Percentiles rank a stretch among this genome's conserved stretches.
Evolutionary conservation across 2,113 vertebrate genomes (phyloP).

Genomic region (Toxotes chatareus): DNA sequence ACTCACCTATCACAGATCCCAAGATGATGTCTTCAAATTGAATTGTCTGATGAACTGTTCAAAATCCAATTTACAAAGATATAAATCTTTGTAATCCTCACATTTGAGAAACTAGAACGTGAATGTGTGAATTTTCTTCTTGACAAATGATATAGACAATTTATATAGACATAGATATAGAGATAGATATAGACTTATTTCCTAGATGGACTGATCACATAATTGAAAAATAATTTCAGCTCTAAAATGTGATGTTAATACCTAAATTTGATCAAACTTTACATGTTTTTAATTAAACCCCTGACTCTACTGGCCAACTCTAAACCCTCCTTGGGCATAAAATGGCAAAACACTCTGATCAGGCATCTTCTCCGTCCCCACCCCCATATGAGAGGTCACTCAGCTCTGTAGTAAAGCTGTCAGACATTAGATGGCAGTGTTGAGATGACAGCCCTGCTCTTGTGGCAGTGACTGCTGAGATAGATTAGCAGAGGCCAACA

Average conservation of each 20-base stretch:
- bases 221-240: not conserved
- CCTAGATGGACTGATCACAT: not conserved
- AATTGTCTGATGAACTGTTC: not conserved
- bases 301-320: not conserved
- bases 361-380: not conserved
- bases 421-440: conserved; percentile 83
- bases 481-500: conserved; percentile 58
- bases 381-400: not conserved
- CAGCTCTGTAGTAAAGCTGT: conserved; percentile 63
- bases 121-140: not conserved
- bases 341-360: not conserved
- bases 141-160: not conserved
- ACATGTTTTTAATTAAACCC: not conserved
- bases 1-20: not conserved
- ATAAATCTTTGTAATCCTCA: not conserved
- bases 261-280: not conserved
- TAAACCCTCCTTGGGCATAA: not conserved
- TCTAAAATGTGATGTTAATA: not conserved
- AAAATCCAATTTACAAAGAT: not conserved
- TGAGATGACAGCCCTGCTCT: conserved; percentile 48
- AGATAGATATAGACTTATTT: too few relatives aligned
- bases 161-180: too few relatives aligned
- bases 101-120: not conserved
- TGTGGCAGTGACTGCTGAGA: conserved; percentile 44
- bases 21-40: not conserved